These are phyloP conservation scores for Cylloceria caligata DNA, from an alignment of 2,888 invertebrate species.

Conservation along the genomic window DNA sequence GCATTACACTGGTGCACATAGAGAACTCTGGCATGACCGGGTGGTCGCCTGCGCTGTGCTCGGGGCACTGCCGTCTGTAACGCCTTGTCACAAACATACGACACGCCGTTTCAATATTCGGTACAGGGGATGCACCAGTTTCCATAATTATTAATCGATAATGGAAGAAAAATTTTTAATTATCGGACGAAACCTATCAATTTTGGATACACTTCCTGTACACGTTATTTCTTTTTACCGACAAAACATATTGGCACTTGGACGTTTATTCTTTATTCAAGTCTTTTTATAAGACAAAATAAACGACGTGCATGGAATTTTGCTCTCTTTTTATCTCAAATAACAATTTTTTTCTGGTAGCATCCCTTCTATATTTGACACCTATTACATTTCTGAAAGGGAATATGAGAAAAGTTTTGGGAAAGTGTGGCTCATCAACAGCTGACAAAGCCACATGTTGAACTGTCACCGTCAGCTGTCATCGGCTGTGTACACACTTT, in stretches of 20 bases:
- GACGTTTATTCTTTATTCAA: not conserved
- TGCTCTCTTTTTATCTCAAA: not conserved
- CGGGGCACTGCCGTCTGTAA: constrained; percentile 52
- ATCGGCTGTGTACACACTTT: constrained; percentile 17
- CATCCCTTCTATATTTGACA: constrained; percentile 34
- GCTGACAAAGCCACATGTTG: constrained; percentile 63
- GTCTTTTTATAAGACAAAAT: not conserved
- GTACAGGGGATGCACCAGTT: constrained; percentile 49
- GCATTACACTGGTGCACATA: constrained; percentile 21
- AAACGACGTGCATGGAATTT: not conserved
- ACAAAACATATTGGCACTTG: not conserved
- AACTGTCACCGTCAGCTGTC: constrained; percentile 61
- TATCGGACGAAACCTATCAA: not conserved
- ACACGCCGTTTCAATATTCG: constrained; percentile 59
- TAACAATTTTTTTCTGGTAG: constrained; percentile 24
- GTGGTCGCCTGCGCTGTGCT: constrained; percentile 22
- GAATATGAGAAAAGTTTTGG: constrained; percentile 31
- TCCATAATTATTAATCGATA: constrained; percentile 40
- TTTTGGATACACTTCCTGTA: too few relatives aligned
- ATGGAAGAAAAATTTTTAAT: not conserved
- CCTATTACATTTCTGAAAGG: constrained; percentile 16
- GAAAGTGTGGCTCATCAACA: constrained; percentile 53
- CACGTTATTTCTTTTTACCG: not conserved
- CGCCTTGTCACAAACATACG: constrained; percentile 61
- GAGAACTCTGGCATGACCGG: constrained; percentile 37